Base-by-base conservation (phyloP, 2,113 vertebrate genomes). In the Eretmodus cyanostictus region DNA sequence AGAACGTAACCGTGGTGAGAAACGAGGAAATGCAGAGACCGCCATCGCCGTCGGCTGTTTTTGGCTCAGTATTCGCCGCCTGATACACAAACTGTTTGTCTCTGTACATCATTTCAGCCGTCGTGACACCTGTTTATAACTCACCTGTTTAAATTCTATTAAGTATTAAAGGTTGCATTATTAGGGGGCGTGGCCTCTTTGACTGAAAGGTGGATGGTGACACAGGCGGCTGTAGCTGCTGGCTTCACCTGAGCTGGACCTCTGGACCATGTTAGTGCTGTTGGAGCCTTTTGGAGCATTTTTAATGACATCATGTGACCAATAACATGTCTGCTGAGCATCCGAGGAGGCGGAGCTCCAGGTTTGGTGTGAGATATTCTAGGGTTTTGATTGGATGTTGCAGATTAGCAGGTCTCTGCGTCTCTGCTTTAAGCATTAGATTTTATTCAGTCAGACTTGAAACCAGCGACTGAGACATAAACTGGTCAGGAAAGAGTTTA, bases 41-140 rank as follows among this genome's bases (percentile, higher is more conserved):
- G 27, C 27, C 27, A 0, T 61, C 27, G 8, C 27, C 27, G 1
- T 0, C 8, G 2, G 4, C 63, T 34, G 59, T 11, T 34, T 40
- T 17, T 10, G 27, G 14, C 57, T 59, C 57, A 0, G 19, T 0
- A 5, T 71, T 71, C 8, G 12, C n/a, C 1, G n/a, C 63, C 63
- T 22, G 63, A 40, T 24, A 24, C 38, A 61, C 57, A 34, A 71
- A 40, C 36, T 42, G 38, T 40, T 42, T 24, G 5, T 40, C 63
- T 71, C 63, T 71, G 36, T 71, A 5, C n/a, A 40, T 40, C n/a
- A 40, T 68, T 40, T 40, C 19, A 38, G 12, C 36, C 12, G 1
- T 42, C 7, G 0, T 16, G 0, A 71, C 66, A 3, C n/a, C 66
- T 71, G 36, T 6, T 42, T 24, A 24, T 24, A 71, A 71, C 66